Evolutionary conservation across 2,113 vertebrate genomes (phyloP), one percentile per base, ranked within the genome.

Genomic region (Tenrec ecaudatus): DNA sequence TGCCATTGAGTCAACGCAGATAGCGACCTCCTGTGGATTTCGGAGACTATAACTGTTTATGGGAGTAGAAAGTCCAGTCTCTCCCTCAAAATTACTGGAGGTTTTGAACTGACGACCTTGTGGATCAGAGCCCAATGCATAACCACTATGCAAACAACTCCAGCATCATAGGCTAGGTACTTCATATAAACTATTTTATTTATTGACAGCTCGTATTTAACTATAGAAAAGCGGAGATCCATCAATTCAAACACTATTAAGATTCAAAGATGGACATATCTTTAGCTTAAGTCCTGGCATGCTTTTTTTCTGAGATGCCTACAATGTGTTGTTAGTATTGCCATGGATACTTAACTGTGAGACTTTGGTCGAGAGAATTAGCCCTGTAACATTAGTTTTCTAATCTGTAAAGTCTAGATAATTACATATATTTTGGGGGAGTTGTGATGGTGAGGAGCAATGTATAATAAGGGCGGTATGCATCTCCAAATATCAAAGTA

Each of bases 191-290:
- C 47, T 47, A 83, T 83, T 87, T 60, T 60, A 43, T 69, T 79
- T 87, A 36, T 23, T 94, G 62, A 92, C 22, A 75, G 17, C 58
- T 6, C 77, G 3, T 38, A 95, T 68, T 66, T 92, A 90, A 89
- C 47, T 40, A 68, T 66, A 68, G 90, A 19, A 73, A 90, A 86
- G 66, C 17, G 29, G 78, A 94, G 33, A 36, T 20, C 82, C 25
- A 86, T 43, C 82, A 68, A 94, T 82, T 91, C 16, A 85, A 57
- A 25, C 10, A 92, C 69, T 82, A 47, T 60, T 62, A 38, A 73
- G 58, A 77, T 9, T 73, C 22, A 86, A 92, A 92, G 15, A 6
- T 47, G 78, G 69, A 15, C 20, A 33, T 25, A 22, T 64, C 62
- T 64, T 91, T 88, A 22, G 64, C 10, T 75, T 62, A 94, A 92